Conservation (phyloP, 1,140 invertebrate species). For the Drosophila pruinosa region DNA sequence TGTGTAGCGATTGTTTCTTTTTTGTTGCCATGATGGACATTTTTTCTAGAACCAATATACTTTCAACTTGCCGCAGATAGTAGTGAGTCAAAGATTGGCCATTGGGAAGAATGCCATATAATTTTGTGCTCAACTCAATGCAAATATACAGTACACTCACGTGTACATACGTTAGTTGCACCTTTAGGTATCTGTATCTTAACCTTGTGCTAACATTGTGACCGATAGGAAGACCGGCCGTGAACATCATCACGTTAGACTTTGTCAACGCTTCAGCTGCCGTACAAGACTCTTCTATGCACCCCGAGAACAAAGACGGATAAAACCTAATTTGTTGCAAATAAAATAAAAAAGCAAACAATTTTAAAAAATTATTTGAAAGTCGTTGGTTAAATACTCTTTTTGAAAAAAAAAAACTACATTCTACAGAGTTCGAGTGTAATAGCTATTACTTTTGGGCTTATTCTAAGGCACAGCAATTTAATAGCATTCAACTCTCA, state of each 20-base stretch:
- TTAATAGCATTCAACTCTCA: too few species aligned
- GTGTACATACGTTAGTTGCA: neutral
- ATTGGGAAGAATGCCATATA: slow-evolving; percentile 56
- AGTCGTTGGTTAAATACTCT: neutral
- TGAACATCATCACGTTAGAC: slow-evolving; percentile 13
- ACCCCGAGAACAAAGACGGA: slow-evolving; percentile 19
- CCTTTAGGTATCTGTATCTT: neutral
- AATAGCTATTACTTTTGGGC: too few species aligned
- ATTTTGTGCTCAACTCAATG: slow-evolving; percentile 61
- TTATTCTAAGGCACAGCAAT: too few species aligned
- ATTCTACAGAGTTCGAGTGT: too few species aligned
- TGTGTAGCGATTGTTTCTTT: neutral
- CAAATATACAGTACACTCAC: slow-evolving; percentile 21
- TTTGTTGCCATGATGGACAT: slow-evolving; percentile 8
- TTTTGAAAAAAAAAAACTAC: too few species aligned
- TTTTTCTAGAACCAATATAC: slow-evolving; percentile 13
- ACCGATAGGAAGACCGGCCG: slow-evolving; percentile 15
- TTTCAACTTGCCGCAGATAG: slow-evolving; percentile 17
- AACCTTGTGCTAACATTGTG: slow-evolving; percentile 25
- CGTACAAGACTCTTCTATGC: neutral
- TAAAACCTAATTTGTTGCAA: slow-evolving; percentile 70
- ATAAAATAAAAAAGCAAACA: slow-evolving; percentile 63
- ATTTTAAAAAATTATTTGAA: neutral
- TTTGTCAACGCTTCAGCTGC: slow-evolving; percentile 23
- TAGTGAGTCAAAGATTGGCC: slow-evolving; percentile 14